A percentile compares a stretch with the other conserved stretches of the same genome.
These are phyloP conservation scores for Tympanoctomys barrerae DNA, from an alignment of 2,797 vertebrate genomes.

Conservation along the genomic window DNA sequence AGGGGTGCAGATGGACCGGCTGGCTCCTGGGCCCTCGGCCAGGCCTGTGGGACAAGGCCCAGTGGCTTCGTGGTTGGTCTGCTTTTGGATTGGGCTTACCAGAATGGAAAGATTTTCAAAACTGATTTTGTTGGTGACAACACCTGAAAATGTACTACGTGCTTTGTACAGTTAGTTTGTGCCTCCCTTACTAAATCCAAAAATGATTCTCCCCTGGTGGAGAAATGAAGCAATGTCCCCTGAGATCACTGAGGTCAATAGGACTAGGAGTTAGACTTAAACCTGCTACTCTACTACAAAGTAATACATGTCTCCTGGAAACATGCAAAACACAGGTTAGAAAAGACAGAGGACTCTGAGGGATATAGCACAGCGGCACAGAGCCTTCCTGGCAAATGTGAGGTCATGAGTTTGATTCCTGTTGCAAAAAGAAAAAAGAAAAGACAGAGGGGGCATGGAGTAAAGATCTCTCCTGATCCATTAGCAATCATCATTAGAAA, in stretches of 20 bases:
- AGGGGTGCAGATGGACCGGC: accelerated
- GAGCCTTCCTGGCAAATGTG: too few relatives aligned
- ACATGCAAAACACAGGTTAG: neutral
- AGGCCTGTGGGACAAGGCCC: neutral
- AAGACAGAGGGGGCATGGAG: neutral
- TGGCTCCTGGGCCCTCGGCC: neutral
- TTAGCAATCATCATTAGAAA: neutral
- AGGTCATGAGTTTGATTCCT: too few relatives aligned
- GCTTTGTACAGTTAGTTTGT: neutral
- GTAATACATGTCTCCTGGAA: neutral
- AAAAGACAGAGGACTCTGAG: neutral
- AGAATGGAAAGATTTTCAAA: neutral
- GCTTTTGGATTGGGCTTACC: neutral
- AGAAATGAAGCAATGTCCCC: neutral
- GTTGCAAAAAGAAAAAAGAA: neutral
- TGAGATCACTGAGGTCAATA: neutral
- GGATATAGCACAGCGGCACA: too few relatives aligned
- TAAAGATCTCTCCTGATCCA: neutral
- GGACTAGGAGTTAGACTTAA: neutral
- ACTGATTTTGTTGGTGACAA: neutral
- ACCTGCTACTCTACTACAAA: neutral
- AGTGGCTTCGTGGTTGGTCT: accelerated
- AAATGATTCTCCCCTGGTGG: neutral
- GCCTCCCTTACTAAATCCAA: neutral
- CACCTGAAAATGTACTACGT: neutral